phyloP scores from a whole-genome alignment of 2,888 invertebrate species.

The Cheilosia vulpina region DNA sequence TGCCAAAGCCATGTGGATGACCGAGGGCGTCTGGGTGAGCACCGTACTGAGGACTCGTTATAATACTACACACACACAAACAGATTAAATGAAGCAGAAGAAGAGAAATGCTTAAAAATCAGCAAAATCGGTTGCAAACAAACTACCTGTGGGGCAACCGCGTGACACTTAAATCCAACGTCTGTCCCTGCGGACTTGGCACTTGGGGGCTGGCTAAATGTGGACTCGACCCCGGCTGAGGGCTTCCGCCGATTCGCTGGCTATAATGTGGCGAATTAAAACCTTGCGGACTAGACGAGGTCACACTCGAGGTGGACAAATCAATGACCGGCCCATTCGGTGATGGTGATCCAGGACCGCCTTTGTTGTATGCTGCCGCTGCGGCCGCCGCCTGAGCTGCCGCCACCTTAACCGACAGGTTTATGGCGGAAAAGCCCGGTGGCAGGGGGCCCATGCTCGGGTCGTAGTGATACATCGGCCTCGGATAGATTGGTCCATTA shows the following conservation, averaged over 20 bases:
- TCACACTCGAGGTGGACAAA: slow-evolving; percentile 93
- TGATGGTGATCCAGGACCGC: slow-evolving; percentile 86
- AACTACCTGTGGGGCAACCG: slow-evolving; percentile 92
- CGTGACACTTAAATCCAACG: slow-evolving; percentile 94
- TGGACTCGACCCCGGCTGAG: slow-evolving; percentile 93
- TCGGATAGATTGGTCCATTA: slow-evolving; percentile 90
- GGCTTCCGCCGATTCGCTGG: slow-evolving; percentile 85
- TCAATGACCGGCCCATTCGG: slow-evolving; percentile 89
- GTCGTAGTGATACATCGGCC: slow-evolving; percentile 93
- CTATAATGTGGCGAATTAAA: slow-evolving; percentile 84
- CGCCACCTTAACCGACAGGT: slow-evolving; percentile 92
- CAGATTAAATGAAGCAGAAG: slow-evolving; percentile 6
- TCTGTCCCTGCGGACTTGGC: slow-evolving; percentile 95
- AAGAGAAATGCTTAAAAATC: slow-evolving; percentile 72
- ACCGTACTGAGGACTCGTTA: slow-evolving; percentile 86
- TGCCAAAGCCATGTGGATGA: slow-evolving; percentile 85
- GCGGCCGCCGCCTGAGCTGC: slow-evolving; percentile 83
- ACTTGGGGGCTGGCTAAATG: slow-evolving; percentile 94
- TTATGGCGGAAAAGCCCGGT: slow-evolving; percentile 91
- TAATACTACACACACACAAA: slow-evolving; percentile 77
- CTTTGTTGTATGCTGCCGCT: slow-evolving; percentile 80
- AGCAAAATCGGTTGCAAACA: slow-evolving; percentile 64
- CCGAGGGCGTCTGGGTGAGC: slow-evolving; percentile 83
- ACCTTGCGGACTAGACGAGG: slow-evolving; percentile 92
- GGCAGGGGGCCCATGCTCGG: slow-evolving; percentile 88